Percentiles rank a stretch among this genome's conserved stretches.
These are phyloP conservation scores for Argyrosomus japonicus DNA, from an alignment of 2,113 vertebrate species.

Conservation along the genomic window DNA sequence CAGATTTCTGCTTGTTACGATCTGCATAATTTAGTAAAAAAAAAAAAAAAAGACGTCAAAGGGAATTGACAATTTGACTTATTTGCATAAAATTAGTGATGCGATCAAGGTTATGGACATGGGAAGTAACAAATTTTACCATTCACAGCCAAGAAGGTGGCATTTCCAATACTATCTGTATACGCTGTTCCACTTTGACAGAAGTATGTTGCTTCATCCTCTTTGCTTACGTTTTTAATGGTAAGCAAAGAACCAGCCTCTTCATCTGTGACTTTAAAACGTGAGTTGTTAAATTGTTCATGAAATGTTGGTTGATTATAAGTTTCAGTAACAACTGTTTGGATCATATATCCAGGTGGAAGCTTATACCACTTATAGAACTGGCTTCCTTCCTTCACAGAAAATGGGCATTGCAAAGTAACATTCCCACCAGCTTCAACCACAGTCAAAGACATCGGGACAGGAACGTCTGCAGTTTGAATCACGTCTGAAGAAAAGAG, in stretches of 20 bases:
- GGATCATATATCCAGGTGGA: constrained; percentile 32
- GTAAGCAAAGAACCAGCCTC: background rate
- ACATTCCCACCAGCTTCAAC: constrained; percentile 37
- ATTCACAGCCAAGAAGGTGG: constrained; percentile 47
- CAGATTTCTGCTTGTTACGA: background rate
- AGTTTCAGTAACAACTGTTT: constrained; percentile 11
- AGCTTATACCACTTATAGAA: constrained; percentile 60
- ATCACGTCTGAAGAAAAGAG: constrained; percentile 39
- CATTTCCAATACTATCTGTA: accelerated
- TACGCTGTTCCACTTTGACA: constrained; percentile 50
- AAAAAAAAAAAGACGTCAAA: background rate
- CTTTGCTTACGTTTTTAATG: constrained; percentile 59
- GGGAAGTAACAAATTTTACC: constrained; percentile 48
- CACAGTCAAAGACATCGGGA: constrained; percentile 22
- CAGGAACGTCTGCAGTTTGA: background rate
- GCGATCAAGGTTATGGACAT: background rate
- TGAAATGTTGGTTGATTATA: accelerated
- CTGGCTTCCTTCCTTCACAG: accelerated
- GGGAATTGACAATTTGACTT: too few relatives aligned
- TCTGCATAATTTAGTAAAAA: constrained; percentile 17
- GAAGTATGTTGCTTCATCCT: constrained; percentile 67
- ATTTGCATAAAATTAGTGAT: too few relatives aligned
- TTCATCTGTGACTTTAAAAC: background rate
- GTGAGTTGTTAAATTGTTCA: background rate
- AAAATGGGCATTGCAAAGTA: constrained; percentile 27